These are phyloP conservation scores for Shargacucullia verbasci DNA, from an alignment of 2,888 invertebrate species.

Conservation along the genomic window DNA sequence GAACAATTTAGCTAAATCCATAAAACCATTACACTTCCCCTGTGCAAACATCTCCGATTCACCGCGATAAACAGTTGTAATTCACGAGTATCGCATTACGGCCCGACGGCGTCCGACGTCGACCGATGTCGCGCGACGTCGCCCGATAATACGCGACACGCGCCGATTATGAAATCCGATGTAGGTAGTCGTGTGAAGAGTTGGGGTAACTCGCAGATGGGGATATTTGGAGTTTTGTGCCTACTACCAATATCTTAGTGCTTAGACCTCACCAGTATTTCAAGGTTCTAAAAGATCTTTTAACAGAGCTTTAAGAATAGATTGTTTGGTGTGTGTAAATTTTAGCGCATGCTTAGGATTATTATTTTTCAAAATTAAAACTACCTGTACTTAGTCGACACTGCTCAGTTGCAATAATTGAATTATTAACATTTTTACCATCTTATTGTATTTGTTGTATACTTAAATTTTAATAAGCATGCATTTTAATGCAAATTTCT, in stretches of 20 bases:
- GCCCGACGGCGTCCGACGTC: constrained; percentile 43
- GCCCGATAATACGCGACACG: constrained; percentile 85
- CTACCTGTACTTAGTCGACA: too few relatives aligned
- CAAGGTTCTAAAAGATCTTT: too few relatives aligned
- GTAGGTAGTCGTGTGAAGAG: constrained; percentile 65
- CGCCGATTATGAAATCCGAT: constrained; percentile 83
- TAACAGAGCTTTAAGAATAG: too few relatives aligned
- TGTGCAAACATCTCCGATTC: constrained; percentile 61
- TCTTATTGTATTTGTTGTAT: too few relatives aligned
- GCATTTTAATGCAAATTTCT: too few relatives aligned
- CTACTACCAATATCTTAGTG: constrained; percentile 8
- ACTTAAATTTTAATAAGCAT: too few relatives aligned
- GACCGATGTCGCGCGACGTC: constrained; percentile 61
- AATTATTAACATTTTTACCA: too few relatives aligned
- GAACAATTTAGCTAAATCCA: constrained; percentile 77
- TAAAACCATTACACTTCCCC: constrained; percentile 73
- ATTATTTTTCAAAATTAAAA: too few relatives aligned
- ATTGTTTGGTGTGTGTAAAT: too few relatives aligned
- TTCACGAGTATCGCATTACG: constrained; percentile 79
- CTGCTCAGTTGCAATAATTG: too few relatives aligned
- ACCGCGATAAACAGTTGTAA: constrained; percentile 86
- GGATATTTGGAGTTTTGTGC: constrained; percentile 33
- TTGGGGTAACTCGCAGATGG: constrained; percentile 55
- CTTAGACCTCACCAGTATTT: too few relatives aligned
- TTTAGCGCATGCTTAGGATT: too few relatives aligned